Base-by-base conservation (phyloP, 2,888 invertebrate genomes). In the Cactoblastis cactorum region DNA sequence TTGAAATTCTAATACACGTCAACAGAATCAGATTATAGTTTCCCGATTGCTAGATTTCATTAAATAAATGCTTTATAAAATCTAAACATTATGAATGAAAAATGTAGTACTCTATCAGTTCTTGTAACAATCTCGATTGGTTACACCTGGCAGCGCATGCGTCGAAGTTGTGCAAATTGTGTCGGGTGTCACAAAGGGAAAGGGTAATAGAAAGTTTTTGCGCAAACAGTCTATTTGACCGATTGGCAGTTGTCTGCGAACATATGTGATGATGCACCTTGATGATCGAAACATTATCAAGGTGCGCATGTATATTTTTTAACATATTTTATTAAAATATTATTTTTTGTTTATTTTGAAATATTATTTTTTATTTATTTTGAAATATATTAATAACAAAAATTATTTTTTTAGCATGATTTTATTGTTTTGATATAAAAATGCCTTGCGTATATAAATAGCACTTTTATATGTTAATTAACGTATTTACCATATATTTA, bases 111-210 rank as follows among this genome's bases (percentile, higher is more conserved):
- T 34, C 12, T 18, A 33, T 14, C 45, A 46, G 19, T 35, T 46
- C 35, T 37, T 6, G 24, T 22, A 35, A 38, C 47, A 28, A 37
- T 48, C 47, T 37, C 47, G 17, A 37, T 48, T 17, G 24, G 15
- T 15, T 18, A 14, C 35, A 83, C 73, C 81, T 83, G 83, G 75
- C 5, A 39, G 45, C 57, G 71, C 71, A 61, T 72, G 70, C 69
- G 71, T 60, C 64, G 61, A 59, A 59, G 61, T 68, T 69, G 67
- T 65, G 55, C 63, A 67, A 69, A 63, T 59, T 52, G 69, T 73
- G 61, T 76, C 63, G 59, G 57, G 62, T 80, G 82, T 71, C 74
- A 76, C 69, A 73, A 78, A 77, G 60, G 67, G 70, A 78, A 80
- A 74, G 78, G 77, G 72, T 37, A 49, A 73, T 67, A 69, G 71